Conservation (phyloP, 2,113 vertebrate species). For the Eclectus roratus region DNA sequence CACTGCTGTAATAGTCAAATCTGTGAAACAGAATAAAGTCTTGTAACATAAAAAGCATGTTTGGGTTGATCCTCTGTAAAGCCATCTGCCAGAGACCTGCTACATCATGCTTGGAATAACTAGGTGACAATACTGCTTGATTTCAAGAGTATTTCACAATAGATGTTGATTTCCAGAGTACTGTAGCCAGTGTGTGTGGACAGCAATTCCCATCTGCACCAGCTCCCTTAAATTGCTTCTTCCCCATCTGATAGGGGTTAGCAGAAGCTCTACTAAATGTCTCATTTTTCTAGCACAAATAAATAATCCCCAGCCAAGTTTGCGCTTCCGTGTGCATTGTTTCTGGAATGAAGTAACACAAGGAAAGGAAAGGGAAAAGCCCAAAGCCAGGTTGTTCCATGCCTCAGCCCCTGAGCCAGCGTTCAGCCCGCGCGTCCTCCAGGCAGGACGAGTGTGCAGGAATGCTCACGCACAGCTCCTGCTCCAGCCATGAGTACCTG, state of each 20-base stretch:
- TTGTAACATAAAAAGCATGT: slow-evolving; percentile 65
- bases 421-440: fast-evolving
- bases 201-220: background rate
- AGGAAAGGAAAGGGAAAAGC: background rate
- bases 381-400: background rate
- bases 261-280: background rate
- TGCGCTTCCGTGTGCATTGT: background rate
- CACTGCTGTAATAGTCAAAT: slow-evolving; percentile 74
- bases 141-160: background rate
- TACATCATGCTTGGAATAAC: background rate
- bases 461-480: fast-evolving
- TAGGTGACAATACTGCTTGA: background rate
- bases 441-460: background rate
- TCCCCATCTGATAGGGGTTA: background rate
- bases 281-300: background rate
- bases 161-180: background rate
- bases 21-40: slow-evolving; percentile 78
- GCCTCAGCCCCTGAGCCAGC: background rate
- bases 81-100: background rate
- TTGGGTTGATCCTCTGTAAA: slow-evolving; percentile 35
- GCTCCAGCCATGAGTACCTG: background rate
- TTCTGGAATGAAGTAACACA: background rate
- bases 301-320: background rate
- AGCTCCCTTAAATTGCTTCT: background rate
- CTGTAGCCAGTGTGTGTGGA: background rate